phyloP scores from a whole-genome alignment of 2,113 vertebrate species.

The Spilogale gracilis region DNA sequence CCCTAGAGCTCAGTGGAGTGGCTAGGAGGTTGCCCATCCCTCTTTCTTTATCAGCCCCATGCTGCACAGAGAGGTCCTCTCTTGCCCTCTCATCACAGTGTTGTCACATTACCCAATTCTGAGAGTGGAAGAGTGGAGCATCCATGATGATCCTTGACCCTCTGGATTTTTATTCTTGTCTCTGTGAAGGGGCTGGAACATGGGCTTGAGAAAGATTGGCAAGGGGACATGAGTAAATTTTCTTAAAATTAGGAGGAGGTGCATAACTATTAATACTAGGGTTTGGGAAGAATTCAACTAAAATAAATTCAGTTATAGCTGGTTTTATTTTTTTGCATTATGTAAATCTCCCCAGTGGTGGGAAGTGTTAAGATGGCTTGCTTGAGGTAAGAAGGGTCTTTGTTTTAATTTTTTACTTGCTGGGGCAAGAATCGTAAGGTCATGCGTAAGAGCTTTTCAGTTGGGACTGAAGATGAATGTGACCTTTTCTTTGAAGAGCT shows the following conservation, averaged over 20 bases:
- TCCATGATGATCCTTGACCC: background rate
- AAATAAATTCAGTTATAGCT: constrained; percentile 33
- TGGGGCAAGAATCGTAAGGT: constrained; percentile 8
- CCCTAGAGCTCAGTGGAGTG: background rate
- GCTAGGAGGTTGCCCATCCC: background rate
- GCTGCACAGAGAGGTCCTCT: background rate
- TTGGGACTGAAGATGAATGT: background rate
- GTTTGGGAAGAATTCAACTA: background rate
- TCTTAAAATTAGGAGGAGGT: background rate
- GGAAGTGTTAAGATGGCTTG: constrained; percentile 27
- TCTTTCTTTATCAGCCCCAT: background rate
- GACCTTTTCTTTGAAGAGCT: constrained; percentile 45
- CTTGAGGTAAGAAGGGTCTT: constrained; percentile 42
- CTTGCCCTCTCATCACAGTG: background rate
- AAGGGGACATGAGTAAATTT: background rate
- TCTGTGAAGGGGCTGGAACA: background rate
- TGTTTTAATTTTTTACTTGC: constrained; percentile 33
- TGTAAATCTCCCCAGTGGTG: background rate
- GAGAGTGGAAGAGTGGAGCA: background rate
- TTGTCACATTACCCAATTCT: background rate
- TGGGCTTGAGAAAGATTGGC: constrained; percentile 36
- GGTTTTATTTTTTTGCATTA: background rate
- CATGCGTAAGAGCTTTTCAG: background rate
- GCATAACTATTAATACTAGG: background rate
- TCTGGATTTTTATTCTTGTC: background rate